phyloP scores from a whole-genome alignment of 2,888 invertebrate species.

The Chironomus tentans region DNA sequence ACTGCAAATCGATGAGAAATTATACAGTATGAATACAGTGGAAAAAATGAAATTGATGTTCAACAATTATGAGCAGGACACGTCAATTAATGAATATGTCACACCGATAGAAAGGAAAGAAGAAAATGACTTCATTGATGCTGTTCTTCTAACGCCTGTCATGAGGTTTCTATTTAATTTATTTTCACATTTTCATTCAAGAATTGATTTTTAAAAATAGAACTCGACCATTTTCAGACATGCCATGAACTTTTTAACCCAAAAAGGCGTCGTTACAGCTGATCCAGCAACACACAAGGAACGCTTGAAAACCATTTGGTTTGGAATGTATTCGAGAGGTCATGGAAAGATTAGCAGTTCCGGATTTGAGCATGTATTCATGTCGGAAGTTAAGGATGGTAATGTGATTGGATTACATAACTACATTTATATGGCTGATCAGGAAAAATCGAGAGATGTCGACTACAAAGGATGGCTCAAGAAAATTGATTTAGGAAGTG shows the following conservation, averaged over 20 bases:
- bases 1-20: conserved; percentile 52
- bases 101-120: conserved; percentile 65
- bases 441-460: conserved; percentile 59
- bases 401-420: conserved; percentile 80
- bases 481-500: conserved; percentile 59
- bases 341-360: conserved; percentile 73
- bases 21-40: conserved; percentile 61
- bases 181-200: neutral
- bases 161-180: conserved; percentile 45
- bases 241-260: conserved; percentile 55
- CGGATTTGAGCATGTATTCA: conserved; percentile 88
- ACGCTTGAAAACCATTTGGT: conserved; percentile 66
- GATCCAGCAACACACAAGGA: conserved; percentile 63
- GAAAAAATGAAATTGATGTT: conserved; percentile 62
- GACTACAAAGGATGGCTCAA: conserved; percentile 75
- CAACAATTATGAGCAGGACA: conserved; percentile 77
- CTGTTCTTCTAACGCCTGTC: conserved; percentile 64
- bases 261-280: conserved; percentile 50
- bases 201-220: neutral
- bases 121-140: conserved; percentile 70
- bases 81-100: conserved; percentile 63
- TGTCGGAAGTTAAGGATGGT: conserved; percentile 73
- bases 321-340: conserved; percentile 72
- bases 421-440: conserved; percentile 76
- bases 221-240: conserved; percentile 32